phyloP scores from a whole-genome alignment of 2,888 invertebrate species.

The Kryphioiulus occultus region DNA sequence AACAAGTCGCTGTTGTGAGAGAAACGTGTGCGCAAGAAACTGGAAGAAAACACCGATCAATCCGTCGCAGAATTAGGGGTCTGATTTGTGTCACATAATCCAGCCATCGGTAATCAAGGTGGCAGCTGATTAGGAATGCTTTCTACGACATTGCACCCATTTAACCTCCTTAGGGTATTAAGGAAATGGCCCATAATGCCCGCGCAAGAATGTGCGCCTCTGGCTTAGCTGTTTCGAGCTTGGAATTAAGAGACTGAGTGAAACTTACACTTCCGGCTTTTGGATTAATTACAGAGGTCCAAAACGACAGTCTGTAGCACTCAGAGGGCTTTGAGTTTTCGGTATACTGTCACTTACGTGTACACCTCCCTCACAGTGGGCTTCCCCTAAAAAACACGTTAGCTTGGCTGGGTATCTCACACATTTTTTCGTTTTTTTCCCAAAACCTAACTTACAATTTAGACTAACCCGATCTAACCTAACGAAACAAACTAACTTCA shows the following conservation, averaged over 20 bases:
- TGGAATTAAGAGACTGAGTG: neutral
- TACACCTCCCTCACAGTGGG: no score
- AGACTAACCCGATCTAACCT: no score
- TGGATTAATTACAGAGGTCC: neutral
- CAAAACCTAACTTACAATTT: no score
- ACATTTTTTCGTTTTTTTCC: no score
- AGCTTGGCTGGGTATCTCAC: no score
- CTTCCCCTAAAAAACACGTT: no score
- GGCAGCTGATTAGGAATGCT: slow-evolving; percentile 24
- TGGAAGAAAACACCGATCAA: neutral
- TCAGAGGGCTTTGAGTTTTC: no score
- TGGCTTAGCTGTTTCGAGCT: neutral
- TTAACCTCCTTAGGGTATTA: slow-evolving; percentile 35
- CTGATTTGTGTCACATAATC: slow-evolving; percentile 35
- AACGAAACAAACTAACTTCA: no score
- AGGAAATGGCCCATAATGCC: slow-evolving; percentile 9
- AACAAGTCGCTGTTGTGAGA: neutral
- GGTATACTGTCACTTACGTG: no score
- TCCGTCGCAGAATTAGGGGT: neutral
- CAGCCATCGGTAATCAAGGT: slow-evolving; percentile 30
- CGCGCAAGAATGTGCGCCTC: neutral
- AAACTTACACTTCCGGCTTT: neutral
- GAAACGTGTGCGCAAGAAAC: neutral
- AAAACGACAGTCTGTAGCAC: no score
- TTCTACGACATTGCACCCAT: slow-evolving; percentile 35